Evolutionary conservation across 1,140 invertebrate genomes (phyloP).

Genomic region (Apis cerana): DNA sequence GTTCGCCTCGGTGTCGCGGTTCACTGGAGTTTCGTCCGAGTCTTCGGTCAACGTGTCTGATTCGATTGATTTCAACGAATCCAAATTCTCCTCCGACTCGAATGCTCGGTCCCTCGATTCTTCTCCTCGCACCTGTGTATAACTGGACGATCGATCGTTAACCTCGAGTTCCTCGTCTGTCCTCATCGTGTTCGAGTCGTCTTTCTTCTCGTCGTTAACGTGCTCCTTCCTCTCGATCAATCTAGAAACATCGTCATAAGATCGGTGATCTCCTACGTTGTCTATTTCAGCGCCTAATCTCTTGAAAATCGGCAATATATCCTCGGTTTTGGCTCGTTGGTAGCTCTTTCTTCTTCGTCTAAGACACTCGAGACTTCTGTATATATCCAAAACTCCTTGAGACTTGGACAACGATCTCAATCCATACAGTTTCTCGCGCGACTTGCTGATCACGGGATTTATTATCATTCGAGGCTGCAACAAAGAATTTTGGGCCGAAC

Average conservation of each 20-base stretch:
- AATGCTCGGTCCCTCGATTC: constrained; percentile 19
- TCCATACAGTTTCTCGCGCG: constrained; percentile 82
- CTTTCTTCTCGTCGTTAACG: background rate
- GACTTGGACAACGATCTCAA: constrained; percentile 82
- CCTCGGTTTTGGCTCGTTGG: constrained; percentile 72
- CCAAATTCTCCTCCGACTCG: constrained; percentile 76
- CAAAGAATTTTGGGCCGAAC: constrained; percentile 6
- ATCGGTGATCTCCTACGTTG: background rate
- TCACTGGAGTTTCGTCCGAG: constrained; percentile 70
- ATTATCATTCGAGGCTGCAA: constrained; percentile 36
- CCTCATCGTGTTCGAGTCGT: background rate
- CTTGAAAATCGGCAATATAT: constrained; percentile 73
- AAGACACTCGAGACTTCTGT: constrained; percentile 77
- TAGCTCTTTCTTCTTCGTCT: constrained; percentile 66
- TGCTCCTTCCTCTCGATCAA: background rate
- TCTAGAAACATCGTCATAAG: too few relatives aligned
- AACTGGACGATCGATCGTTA: background rate
- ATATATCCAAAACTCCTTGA: constrained; percentile 82
- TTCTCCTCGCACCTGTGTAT: background rate
- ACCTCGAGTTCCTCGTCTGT: background rate
- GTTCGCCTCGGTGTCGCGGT: constrained; percentile 43
- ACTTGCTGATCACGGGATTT: constrained; percentile 72
- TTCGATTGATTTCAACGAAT: constrained; percentile 78
- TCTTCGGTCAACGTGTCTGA: constrained; percentile 79
- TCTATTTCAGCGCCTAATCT: constrained; percentile 68